Evolutionary conservation across 2,113 vertebrate species (phyloP).

Genomic region (Eulemur macaco): DNA sequence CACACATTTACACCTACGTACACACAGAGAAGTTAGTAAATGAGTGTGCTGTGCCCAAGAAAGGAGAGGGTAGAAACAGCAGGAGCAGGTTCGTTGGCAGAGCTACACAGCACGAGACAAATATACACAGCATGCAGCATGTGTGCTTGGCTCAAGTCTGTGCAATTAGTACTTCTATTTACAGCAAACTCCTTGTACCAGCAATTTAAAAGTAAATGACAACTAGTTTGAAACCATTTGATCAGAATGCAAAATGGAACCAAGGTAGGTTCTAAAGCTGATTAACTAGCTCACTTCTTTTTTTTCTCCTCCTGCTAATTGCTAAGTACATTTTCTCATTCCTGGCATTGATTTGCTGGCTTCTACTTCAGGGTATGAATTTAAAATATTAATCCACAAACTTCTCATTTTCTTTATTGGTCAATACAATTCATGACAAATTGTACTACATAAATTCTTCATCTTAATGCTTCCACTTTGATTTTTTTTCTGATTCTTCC

Average conservation of each 20-base stretch:
- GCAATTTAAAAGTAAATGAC: conserved; percentile 70
- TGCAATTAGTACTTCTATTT: conserved; percentile 77
- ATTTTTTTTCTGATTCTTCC: conserved; percentile 71
- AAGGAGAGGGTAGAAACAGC: conserved; percentile 60
- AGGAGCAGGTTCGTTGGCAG: conserved; percentile 68
- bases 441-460: conserved; percentile 70
- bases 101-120: conserved; percentile 58
- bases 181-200: conserved; percentile 65
- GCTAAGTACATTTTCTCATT: conserved; percentile 62
- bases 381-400: conserved; percentile 73
- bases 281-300: conserved; percentile 56
- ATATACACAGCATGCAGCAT: conserved; percentile 45
- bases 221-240: conserved; percentile 67
- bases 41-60: not conserved
- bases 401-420: conserved; percentile 74
- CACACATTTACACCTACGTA: not conserved
- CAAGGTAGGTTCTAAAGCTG: conserved; percentile 49
- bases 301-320: conserved; percentile 53
- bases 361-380: conserved; percentile 69
- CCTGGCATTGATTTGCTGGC: conserved; percentile 64
- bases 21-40: conserved; percentile 50
- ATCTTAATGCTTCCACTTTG: conserved; percentile 73
- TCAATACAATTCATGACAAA: conserved; percentile 66
- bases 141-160: conserved; percentile 63
- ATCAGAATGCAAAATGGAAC: conserved; percentile 70